phyloP scores from a whole-genome alignment of 2,888 invertebrate species.

The Plusia festucae region DNA sequence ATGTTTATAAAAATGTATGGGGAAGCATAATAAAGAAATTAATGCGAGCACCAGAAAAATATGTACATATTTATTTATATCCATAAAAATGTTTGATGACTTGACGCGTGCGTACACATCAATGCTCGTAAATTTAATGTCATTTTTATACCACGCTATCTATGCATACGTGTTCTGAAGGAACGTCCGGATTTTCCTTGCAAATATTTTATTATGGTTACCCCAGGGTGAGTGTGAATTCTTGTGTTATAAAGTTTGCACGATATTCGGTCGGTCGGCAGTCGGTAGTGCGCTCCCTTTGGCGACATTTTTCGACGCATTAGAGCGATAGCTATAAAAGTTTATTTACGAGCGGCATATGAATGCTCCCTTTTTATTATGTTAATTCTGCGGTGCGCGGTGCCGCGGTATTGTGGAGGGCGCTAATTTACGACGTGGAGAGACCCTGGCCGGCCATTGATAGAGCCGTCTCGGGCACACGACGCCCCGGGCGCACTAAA shows the following conservation, averaged over 20 bases:
- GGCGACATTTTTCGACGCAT: constrained; percentile 83
- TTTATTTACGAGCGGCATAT: constrained; percentile 83
- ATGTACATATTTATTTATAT: constrained; percentile 59
- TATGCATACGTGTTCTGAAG: constrained; percentile 62
- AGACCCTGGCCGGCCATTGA: constrained; percentile 51
- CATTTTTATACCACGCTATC: constrained; percentile 68
- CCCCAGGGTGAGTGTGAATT: constrained; percentile 63
- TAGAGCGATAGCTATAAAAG: constrained; percentile 85
- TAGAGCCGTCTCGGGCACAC: constrained; percentile 54
- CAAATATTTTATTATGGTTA: constrained; percentile 68
- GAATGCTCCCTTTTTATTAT: constrained; percentile 87
- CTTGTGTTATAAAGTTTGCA: constrained; percentile 64
- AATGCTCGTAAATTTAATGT: constrained; percentile 68
- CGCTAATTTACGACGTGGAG: constrained; percentile 76
- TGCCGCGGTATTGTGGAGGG: constrained; percentile 68
- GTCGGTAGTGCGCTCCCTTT: constrained; percentile 57
- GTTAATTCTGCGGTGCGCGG: constrained; percentile 78
- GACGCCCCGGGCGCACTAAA: constrained; percentile 45
- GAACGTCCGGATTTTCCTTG: constrained; percentile 66
- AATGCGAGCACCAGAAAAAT: constrained; percentile 58
- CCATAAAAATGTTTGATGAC: constrained; percentile 62
- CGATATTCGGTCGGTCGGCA: constrained; percentile 48
- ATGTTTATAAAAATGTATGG: constrained; percentile 61
- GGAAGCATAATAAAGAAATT: constrained; percentile 60
- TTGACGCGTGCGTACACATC: constrained; percentile 57